Percentiles rank a stretch among this genome's conserved stretches.
Evolutionary conservation across 53 echinoderm and acorn worm species (phyloP).

Genomic region (Glandiceps talaboti): DNA sequence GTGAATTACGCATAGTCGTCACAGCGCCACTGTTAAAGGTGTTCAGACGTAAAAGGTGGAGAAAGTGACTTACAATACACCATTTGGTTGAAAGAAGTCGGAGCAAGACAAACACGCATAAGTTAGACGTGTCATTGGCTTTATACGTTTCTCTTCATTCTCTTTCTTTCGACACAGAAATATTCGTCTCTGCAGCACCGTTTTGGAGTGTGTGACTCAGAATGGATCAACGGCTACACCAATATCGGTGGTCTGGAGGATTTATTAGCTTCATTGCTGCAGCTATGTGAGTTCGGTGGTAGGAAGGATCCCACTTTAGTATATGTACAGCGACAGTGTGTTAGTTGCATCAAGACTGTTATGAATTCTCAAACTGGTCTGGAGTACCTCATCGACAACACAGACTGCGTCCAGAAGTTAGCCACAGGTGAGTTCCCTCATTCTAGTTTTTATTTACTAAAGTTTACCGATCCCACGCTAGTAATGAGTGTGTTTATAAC

Average conservation of each 20-base stretch:
- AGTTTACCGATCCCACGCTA: too few relatives aligned
- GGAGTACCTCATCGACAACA: conserved; percentile 80
- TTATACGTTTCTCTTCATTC: background rate
- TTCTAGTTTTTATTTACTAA: too few relatives aligned
- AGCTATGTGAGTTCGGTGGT: background rate
- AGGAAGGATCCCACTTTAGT: conserved; percentile 14
- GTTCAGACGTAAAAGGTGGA: too few relatives aligned
- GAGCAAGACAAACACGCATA: background rate
- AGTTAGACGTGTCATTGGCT: background rate
- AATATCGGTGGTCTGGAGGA: background rate
- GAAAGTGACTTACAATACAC: too few relatives aligned
- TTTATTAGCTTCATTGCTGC: background rate
- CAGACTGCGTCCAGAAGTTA: conserved; percentile 61
- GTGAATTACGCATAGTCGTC: too few relatives aligned
- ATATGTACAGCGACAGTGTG: conserved; percentile 62
- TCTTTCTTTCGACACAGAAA: background rate
- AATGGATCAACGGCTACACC: background rate
- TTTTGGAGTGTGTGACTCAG: background rate
- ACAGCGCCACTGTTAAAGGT: too few relatives aligned
- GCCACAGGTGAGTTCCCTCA: conserved; percentile 81
- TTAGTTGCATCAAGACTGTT: conserved; percentile 59
- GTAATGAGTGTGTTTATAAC: too few relatives aligned
- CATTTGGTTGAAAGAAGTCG: background rate
- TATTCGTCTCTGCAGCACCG: background rate
- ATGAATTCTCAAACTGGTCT: conserved; percentile 69